These are phyloP conservation scores for Agrilus mali DNA, from an alignment of 2,888 invertebrate genomes.

Conservation along the genomic window DNA sequence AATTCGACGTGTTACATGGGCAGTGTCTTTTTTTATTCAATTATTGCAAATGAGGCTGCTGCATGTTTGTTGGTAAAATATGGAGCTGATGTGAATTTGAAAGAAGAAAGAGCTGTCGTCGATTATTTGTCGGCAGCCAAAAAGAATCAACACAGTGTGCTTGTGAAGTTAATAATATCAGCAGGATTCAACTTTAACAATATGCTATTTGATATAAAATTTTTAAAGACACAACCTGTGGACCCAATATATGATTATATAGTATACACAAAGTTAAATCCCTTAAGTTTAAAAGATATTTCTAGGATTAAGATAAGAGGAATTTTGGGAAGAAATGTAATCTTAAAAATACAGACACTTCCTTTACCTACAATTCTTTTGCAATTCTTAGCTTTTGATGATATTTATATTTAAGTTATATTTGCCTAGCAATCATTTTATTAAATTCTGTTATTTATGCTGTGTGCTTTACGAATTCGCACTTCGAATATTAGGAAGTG, in stretches of 20 bases:
- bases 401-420: conserved; percentile 16
- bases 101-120: conserved; percentile 42
- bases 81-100: conserved; percentile 50
- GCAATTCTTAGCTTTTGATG: conserved; percentile 45
- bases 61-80: conserved; percentile 45
- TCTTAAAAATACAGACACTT: conserved; percentile 34
- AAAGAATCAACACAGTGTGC: conserved; percentile 29
- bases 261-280: conserved; percentile 28
- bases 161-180: conserved; percentile 32
- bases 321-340: conserved; percentile 29
- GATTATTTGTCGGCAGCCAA: conserved; percentile 45
- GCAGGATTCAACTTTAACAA: conserved; percentile 31
- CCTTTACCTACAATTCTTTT: conserved; percentile 44
- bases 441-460: too few species aligned
- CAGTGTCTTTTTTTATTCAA: conserved; percentile 34
- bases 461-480: too few species aligned
- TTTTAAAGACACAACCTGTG: conserved; percentile 21
- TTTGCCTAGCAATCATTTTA: too few species aligned
- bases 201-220: conserved; percentile 28
- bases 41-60: conserved; percentile 34
- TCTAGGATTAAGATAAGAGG: conserved; percentile 45
- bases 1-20: conserved; percentile 26
- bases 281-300: conserved; percentile 40
- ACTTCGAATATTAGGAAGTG: too few species aligned
- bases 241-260: conserved; percentile 29